Conservation (phyloP, 2,888 invertebrate genomes). For the Xestia sexstrigata region DNA sequence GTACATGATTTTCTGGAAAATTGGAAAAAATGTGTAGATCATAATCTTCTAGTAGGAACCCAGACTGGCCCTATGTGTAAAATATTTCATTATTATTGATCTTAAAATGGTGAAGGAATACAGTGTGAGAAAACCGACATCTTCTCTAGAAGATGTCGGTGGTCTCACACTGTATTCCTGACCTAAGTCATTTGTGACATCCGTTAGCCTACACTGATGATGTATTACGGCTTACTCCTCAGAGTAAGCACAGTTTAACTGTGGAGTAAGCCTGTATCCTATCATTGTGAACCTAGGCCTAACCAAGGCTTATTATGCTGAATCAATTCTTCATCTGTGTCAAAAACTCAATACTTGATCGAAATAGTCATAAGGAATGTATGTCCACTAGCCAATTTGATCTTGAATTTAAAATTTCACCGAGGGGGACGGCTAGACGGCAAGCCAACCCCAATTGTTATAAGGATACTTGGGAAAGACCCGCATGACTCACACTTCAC, state of each 20-base stretch:
- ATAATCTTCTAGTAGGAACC: background rate
- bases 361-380: no score
- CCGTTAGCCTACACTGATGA: background rate
- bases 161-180: no score
- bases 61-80: background rate
- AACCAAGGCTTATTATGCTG: background rate
- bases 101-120: background rate
- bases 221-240: background rate
- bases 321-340: background rate
- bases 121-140: background rate
- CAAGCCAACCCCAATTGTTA: background rate
- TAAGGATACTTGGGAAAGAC: background rate
- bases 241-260: no score
- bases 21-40: background rate
- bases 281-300: background rate
- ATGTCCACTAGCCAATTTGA: background rate
- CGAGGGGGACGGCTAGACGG: background rate
- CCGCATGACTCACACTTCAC: background rate
- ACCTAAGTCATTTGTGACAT: background rate
- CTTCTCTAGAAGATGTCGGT: no score
- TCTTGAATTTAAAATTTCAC: background rate
- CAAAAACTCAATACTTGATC: background rate
- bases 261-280: background rate
- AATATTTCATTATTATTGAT: background rate
- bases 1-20: background rate